Percentiles rank a stretch among this genome's conserved stretches.
Evolutionary conservation across 2,113 vertebrate genomes (phyloP).

Genomic region (Serinus canaria): DNA sequence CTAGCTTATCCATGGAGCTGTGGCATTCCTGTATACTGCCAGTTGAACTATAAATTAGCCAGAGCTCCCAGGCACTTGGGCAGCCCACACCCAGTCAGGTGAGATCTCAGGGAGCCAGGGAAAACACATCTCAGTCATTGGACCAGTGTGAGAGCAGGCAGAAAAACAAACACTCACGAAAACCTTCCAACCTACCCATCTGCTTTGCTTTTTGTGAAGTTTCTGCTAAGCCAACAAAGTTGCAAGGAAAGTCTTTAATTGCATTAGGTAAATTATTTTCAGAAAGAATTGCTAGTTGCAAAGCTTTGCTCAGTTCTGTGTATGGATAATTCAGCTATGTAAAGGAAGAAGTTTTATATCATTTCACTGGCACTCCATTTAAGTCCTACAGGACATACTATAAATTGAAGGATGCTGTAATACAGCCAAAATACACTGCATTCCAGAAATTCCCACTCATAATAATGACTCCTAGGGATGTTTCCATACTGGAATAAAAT

Average conservation of each 20-base stretch:
- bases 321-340: background rate
- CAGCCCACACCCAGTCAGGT: background rate
- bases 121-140: background rate
- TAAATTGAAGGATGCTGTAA: background rate
- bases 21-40: background rate
- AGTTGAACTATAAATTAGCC: background rate
- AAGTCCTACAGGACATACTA: background rate
- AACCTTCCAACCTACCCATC: constrained; percentile 1
- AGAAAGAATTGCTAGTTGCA: background rate
- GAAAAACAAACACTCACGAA: background rate
- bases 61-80: constrained; percentile 8
- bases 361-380: background rate
- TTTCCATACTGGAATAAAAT: background rate
- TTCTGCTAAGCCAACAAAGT: background rate
- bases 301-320: background rate
- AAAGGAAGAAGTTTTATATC: background rate
- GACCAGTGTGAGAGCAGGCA: background rate
- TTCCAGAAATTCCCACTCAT: background rate
- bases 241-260: background rate
- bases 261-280: background rate
- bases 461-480: background rate
- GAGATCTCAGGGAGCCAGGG: background rate
- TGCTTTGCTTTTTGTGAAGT: background rate
- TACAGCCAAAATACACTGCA: background rate
- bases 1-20: background rate